phyloP scores from a whole-genome alignment of 1,140 invertebrate genomes.

The Archivesica marissinica region DNA sequence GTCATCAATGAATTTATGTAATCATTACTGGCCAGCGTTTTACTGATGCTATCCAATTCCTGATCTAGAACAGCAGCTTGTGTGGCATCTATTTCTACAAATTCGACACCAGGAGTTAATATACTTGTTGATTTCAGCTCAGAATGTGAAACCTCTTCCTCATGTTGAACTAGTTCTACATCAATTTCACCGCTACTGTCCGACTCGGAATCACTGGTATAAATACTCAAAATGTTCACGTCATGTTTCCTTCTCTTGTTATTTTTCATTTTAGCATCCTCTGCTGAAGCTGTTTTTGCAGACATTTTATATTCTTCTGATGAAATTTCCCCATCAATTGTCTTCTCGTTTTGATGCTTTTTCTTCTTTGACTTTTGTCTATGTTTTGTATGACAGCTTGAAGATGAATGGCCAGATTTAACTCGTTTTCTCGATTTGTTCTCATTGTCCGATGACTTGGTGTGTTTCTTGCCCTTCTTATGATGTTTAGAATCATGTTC shows the following conservation, averaged over 20 bases:
- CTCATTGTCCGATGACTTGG: background rate
- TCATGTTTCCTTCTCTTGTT: background rate
- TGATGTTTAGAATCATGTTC: background rate
- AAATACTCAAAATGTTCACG: background rate
- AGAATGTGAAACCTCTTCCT: background rate
- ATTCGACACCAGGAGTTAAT: background rate
- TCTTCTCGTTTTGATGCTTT: constrained; percentile 42
- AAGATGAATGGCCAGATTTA: background rate
- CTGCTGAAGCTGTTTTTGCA: background rate
- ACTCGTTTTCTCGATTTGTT: background rate
- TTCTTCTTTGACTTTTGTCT: constrained; percentile 50
- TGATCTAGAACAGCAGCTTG: constrained; percentile 47
- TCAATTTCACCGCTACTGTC: constrained; percentile 30
- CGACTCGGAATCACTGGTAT: constrained; percentile 52
- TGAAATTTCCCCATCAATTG: background rate
- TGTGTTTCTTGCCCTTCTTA: constrained; percentile 3
- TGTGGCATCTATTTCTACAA: constrained; percentile 32
- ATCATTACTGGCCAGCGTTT: constrained; percentile 12
- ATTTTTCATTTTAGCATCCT: background rate
- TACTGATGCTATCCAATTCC: constrained; percentile 50
- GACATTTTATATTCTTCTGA: background rate
- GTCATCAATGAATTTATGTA: constrained; percentile 12
- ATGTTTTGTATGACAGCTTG: constrained; percentile 5
- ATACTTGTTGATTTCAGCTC: background rate
- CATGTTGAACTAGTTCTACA: background rate